Percentiles rank a stretch among this genome's conserved stretches.
Evolutionary conservation across 1,140 invertebrate species (phyloP).

Genomic region (Propsilocerus akamusi): DNA sequence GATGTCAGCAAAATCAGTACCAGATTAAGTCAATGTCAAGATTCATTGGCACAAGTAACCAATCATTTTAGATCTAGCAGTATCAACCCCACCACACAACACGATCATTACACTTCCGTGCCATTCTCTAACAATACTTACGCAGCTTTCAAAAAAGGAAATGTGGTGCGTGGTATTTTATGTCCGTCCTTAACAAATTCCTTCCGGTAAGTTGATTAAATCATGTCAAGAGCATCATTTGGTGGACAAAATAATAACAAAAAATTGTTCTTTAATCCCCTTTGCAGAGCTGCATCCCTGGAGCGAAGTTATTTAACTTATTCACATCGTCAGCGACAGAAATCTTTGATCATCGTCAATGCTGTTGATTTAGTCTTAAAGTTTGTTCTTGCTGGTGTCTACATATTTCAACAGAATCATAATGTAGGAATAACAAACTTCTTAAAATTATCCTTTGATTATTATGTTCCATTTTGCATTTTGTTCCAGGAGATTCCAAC

Average conservation of each 20-base stretch:
- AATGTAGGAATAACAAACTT: background rate
- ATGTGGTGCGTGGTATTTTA: slow-evolving; percentile 44
- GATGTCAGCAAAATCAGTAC: background rate
- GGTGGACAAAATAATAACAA: too few species aligned
- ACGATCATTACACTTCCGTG: slow-evolving; percentile 4
- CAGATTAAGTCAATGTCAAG: background rate
- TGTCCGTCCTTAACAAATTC: slow-evolving; percentile 48
- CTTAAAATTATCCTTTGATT: background rate
- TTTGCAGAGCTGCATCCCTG: slow-evolving; percentile 24
- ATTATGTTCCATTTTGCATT: background rate
- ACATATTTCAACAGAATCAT: slow-evolving; percentile 8
- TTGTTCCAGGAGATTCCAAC: slow-evolving; percentile 7
- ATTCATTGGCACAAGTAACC: background rate
- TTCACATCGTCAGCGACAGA: slow-evolving; percentile 73
- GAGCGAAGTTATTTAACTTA: slow-evolving; percentile 75
- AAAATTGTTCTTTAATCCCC: too few species aligned
- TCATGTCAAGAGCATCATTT: too few species aligned
- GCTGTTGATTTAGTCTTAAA: slow-evolving; percentile 71
- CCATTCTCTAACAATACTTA: slow-evolving; percentile 23
- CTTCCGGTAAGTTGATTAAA: slow-evolving; percentile 21
- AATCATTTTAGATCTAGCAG: too few species aligned
- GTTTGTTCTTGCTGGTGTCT: slow-evolving; percentile 29
- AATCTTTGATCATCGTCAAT: slow-evolving; percentile 79
- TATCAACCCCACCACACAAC: background rate
- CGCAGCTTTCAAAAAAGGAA: slow-evolving; percentile 38